Evolutionary conservation across 2,797 vertebrate species (phyloP).

Genomic region (Geotrypetes seraphini): DNA sequence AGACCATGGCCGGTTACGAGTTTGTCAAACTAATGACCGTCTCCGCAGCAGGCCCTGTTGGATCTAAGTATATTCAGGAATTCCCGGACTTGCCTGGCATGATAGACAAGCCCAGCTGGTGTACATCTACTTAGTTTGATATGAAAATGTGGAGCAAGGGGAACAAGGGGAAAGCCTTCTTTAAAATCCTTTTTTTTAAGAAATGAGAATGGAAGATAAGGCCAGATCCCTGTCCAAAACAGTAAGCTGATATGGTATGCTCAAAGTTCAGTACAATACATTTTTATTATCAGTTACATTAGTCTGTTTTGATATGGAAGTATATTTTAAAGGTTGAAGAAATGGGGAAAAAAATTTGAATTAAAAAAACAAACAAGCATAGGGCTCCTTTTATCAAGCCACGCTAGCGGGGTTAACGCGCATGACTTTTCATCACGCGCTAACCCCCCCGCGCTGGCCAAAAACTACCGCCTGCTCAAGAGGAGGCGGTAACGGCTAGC

Average conservation of each 20-base stretch:
- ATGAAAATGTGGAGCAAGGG: constrained; percentile 52
- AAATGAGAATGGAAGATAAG: constrained; percentile 51
- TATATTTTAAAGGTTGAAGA: no score
- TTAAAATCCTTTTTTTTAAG: constrained; percentile 59
- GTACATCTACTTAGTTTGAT: constrained; percentile 55
- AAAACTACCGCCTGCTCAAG: no score
- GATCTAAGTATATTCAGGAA: constrained; percentile 71
- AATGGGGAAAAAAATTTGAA: no score
- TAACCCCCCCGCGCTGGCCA: no score
- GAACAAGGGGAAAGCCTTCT: constrained; percentile 66
- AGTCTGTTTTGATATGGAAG: no score
- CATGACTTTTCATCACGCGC: no score
- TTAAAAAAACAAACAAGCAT: no score
- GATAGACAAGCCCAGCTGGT: constrained; percentile 84
- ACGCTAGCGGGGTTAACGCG: no score
- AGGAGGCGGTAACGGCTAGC: no score
- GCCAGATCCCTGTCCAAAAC: constrained; percentile 21
- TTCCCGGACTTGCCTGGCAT: constrained; percentile 49
- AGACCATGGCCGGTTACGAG: constrained; percentile 25
- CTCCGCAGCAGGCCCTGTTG: constrained; percentile 34
- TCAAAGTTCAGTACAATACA: no score
- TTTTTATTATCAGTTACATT: no score
- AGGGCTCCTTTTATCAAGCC: no score
- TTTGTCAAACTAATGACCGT: constrained; percentile 34
- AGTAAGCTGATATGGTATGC: neutral